These are phyloP conservation scores for Troides aeacus DNA, from an alignment of 2,888 invertebrate genomes.

Conservation along the genomic window DNA sequence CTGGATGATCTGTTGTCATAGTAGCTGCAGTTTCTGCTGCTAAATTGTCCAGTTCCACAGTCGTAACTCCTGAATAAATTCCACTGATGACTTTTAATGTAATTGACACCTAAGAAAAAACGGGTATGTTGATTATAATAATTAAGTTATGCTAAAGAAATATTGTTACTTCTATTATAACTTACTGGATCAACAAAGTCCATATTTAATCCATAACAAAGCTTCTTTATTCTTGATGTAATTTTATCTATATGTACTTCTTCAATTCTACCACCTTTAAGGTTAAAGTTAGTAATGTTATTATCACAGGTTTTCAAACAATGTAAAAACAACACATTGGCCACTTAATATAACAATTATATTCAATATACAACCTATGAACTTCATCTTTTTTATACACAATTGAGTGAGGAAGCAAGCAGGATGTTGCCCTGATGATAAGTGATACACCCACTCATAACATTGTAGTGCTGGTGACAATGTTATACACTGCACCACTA, in stretches of 20 bases:
- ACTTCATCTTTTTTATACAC: too few species aligned
- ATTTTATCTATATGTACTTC: slow-evolving; percentile 98
- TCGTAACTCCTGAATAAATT: slow-evolving; percentile 97
- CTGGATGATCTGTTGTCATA: slow-evolving; percentile 98
- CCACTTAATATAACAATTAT: background rate
- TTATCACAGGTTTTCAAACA: background rate
- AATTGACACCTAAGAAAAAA: slow-evolving; percentile 83
- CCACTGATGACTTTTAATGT: slow-evolving; percentile 96
- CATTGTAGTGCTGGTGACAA: too few species aligned
- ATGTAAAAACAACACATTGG: background rate
- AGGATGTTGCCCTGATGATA: too few species aligned
- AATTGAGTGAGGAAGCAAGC: too few species aligned
- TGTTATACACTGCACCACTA: too few species aligned
- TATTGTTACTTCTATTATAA: slow-evolving; percentile 35
- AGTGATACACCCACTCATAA: too few species aligned
- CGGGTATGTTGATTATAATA: background rate
- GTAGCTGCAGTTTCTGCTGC: slow-evolving; percentile 99
- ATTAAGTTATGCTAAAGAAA: slow-evolving; percentile 10
- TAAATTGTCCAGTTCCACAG: slow-evolving; percentile 97
- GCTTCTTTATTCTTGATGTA: slow-evolving; percentile 95
- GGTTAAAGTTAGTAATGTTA: background rate
- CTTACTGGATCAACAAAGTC: slow-evolving; percentile 97
- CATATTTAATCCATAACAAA: slow-evolving; percentile 97
- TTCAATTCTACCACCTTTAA: slow-evolving; percentile 92
- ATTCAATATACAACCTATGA: too few species aligned